phyloP scores from a whole-genome alignment of 2,888 invertebrate genomes.

The Peribatodes rhomboidaria region DNA sequence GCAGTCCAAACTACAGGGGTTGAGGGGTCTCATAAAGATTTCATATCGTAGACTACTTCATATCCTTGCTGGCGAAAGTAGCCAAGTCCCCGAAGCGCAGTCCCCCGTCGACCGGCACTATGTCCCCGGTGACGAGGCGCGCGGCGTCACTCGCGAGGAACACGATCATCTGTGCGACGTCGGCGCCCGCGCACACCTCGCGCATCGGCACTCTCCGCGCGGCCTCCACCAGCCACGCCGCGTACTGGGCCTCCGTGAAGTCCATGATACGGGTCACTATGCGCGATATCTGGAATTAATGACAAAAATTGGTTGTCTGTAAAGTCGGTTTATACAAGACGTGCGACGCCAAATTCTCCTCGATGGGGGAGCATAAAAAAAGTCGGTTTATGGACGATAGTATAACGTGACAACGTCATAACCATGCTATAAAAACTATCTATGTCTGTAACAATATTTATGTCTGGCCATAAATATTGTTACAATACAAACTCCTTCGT shows the following conservation, averaged over 20 bases:
- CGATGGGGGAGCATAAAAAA: too few species aligned
- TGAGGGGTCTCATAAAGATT: too few species aligned
- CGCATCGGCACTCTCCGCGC: constrained; percentile 21
- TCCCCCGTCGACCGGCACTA: constrained; percentile 28
- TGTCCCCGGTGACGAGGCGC: constrained; percentile 23
- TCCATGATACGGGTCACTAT: constrained; percentile 13
- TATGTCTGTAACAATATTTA: too few species aligned
- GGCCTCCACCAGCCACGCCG: constrained; percentile 10
- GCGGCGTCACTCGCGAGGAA: constrained; percentile 20
- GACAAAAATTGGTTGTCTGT: too few species aligned
- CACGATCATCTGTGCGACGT: constrained; percentile 13
- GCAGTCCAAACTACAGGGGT: too few species aligned
- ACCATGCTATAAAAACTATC: too few species aligned
- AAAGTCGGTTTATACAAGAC: too few species aligned
- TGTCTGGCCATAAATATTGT: too few species aligned
- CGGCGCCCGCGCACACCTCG: constrained; percentile 12
- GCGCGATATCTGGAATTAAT: constrained; percentile 4
- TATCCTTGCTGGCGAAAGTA: constrained; percentile 7
- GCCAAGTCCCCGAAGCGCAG: constrained; percentile 15
- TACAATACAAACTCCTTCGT: too few species aligned
- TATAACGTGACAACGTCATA: too few species aligned
- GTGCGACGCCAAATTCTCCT: too few species aligned
- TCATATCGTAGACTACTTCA: constrained; percentile 14
- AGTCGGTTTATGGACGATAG: too few species aligned
- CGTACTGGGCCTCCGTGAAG: constrained; percentile 14